A percentile compares a stretch with the other conserved stretches of the same genome.
Conservation (phyloP, 1,140 invertebrate genomes). For the Goniozus legneri region DNA sequence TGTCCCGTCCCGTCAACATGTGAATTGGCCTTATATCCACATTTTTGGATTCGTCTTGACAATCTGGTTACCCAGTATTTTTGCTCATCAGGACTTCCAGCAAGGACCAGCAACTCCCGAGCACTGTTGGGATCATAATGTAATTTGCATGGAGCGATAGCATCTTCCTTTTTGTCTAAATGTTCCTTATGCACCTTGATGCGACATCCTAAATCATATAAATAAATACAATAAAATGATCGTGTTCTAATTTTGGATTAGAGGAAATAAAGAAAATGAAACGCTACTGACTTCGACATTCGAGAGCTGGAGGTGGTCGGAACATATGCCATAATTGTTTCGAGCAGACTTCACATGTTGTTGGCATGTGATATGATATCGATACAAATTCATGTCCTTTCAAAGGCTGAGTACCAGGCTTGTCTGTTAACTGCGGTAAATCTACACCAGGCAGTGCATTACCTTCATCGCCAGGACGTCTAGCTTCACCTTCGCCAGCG, state of each 20-base stretch:
- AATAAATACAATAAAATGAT: no score
- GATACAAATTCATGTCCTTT: constrained; percentile 96
- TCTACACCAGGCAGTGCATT: constrained; percentile 48
- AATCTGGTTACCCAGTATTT: constrained; percentile 89
- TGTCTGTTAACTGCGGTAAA: constrained; percentile 58
- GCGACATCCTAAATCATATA: constrained; percentile 73
- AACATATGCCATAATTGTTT: constrained; percentile 97
- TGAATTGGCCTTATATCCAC: constrained; percentile 86
- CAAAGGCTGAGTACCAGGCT: constrained; percentile 75
- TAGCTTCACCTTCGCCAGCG: constrained; percentile 89
- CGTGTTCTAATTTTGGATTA: neutral
- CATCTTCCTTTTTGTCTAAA: constrained; percentile 78
- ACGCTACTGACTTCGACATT: constrained; percentile 87
- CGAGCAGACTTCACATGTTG: constrained; percentile 94
- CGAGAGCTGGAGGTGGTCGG: constrained; percentile 91
- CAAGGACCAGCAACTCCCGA: constrained; percentile 86
- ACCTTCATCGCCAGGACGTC: constrained; percentile 72
- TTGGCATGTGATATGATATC: constrained; percentile 97
- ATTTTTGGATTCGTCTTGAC: constrained; percentile 88
- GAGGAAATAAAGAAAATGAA: neutral
- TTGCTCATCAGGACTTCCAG: constrained; percentile 81
- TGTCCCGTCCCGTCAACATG: constrained; percentile 60
- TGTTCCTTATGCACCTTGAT: constrained; percentile 97
- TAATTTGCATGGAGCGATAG: constrained; percentile 85
- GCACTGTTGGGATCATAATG: constrained; percentile 91